These are phyloP conservation scores for Drosophila incognita DNA, from an alignment of 2,888 invertebrate genomes.

Conservation along the genomic window DNA sequence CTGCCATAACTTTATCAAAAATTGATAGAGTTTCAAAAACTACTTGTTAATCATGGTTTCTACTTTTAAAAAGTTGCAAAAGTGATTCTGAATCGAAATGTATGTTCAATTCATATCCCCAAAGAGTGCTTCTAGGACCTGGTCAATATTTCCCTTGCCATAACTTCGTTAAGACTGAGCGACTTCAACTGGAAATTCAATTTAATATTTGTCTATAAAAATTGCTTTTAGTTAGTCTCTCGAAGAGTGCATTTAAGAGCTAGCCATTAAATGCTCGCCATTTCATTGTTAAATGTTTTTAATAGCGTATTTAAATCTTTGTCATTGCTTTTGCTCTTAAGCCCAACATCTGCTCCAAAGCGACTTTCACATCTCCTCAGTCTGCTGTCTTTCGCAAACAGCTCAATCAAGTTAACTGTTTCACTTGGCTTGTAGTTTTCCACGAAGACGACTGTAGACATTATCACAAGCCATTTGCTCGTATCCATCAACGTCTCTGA, in stretches of 20 bases:
- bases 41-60: not conserved
- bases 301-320: not conserved
- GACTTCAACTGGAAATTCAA: not conserved
- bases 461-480: conserved; percentile 72
- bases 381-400: conserved; percentile 17
- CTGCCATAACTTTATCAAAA: not conserved
- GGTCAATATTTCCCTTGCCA: not conserved
- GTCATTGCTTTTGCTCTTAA: not conserved
- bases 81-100: not conserved
- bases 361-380: not conserved
- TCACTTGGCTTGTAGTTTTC: conserved; percentile 33
- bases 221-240: not conserved
- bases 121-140: not conserved
- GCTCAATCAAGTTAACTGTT: conserved; percentile 64
- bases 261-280: not conserved
- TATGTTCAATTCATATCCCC: not conserved
- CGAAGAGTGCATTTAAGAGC: not conserved
- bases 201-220: not conserved
- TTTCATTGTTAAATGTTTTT: not conserved
- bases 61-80: not conserved
- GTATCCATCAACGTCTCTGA: conserved; percentile 66
- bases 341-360: conserved; percentile 1
- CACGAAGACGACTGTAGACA: conserved; percentile 39
- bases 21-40: not conserved
- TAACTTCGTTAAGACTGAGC: not conserved